Conservation (phyloP, 2,888 invertebrate species). For the Cinara cedri region DNA sequence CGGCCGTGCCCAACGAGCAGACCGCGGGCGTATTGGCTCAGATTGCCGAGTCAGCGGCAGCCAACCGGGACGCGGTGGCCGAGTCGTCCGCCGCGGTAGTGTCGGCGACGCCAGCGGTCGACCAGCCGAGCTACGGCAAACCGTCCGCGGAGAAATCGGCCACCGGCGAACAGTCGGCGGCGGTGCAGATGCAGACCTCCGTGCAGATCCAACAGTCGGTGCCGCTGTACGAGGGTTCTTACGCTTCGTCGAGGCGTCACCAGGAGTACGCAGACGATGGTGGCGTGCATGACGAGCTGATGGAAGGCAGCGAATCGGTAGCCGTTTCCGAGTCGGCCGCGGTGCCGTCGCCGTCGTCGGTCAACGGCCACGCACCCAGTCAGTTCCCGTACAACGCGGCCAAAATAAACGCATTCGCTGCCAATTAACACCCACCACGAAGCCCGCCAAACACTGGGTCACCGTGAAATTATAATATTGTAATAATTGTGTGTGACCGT, state of each 20-base stretch:
- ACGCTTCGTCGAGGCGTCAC: constrained; percentile 63
- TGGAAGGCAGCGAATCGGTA: constrained; percentile 44
- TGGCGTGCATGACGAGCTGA: constrained; percentile 49
- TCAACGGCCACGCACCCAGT: constrained; percentile 47
- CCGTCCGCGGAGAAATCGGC: no score
- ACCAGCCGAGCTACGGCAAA: constrained; percentile 60
- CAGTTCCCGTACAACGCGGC: constrained; percentile 52
- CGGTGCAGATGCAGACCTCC: constrained; percentile 63
- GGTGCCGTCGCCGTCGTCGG: constrained; percentile 6
- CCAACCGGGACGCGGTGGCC: constrained; percentile 61
- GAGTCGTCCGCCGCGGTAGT: constrained; percentile 60
- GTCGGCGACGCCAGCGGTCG: constrained; percentile 60
- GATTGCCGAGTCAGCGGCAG: constrained; percentile 53
- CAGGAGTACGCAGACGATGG: constrained; percentile 52
- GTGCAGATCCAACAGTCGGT: constrained; percentile 62
- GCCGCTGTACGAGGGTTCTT: constrained; percentile 61
- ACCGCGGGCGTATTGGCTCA: constrained; percentile 44
- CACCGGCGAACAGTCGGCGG: constrained; percentile 59
- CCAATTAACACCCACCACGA: no score
- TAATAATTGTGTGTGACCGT: no score
- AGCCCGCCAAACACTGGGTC: no score
- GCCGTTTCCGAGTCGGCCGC: background rate
- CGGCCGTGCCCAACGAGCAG: constrained; percentile 51
- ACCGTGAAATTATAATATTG: no score
- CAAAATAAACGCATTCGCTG: constrained; percentile 39